Base-by-base conservation (phyloP, 2,888 invertebrate genomes). In the Stramonita haemastoma region DNA sequence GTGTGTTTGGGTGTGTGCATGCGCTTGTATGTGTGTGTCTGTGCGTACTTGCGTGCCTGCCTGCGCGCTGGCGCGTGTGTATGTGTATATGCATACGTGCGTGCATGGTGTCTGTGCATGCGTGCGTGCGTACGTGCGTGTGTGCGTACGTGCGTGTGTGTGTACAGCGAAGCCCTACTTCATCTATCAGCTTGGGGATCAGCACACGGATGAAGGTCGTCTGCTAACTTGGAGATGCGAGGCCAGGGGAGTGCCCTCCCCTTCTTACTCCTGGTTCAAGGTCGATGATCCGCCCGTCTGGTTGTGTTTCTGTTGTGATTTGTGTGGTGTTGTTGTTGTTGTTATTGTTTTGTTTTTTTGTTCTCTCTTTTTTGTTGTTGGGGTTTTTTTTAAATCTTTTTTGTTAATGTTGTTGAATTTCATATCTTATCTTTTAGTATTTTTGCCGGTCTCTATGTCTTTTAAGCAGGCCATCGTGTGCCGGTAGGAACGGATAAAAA, bases 201-300 rank as follows among this genome's bases (percentile, higher is more conserved):
- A 91, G 73, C 90, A 90, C 66, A 86, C 87, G 29, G 89, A 89
- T 70, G 87, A 56, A 29, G 91, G 91, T n/a, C 60, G 87, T 1
- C 29, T 22, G 15, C 56, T 90, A 46, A 87, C 89, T 13, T 91
- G 90, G 90, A 60, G 86, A 11, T 91, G 91, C 60, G 57, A 88
- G 32, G 91, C 91, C 46, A 66, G 84, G 5, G 94, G 93, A 0
- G 87, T 90, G 13, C 93, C 94, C 0, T 11, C 66, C 6, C 90
- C 91, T 15, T 90, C 87, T 6, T 92, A 92, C 87, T 34, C 87
- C 19, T 94, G 94, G 94, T 92, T 91, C 88, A 90, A 90, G 83
- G 92, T 86, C 5, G 0, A 57, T 83, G n/a, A n/a, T n/a, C n/a
- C n/a, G n/a, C n/a, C n/a, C n/a, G n/a, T n/a, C n/a, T n/a, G n/a